Base-by-base conservation (phyloP, 2,797 vertebrate species). In the Oreochromis mossambicus region DNA sequence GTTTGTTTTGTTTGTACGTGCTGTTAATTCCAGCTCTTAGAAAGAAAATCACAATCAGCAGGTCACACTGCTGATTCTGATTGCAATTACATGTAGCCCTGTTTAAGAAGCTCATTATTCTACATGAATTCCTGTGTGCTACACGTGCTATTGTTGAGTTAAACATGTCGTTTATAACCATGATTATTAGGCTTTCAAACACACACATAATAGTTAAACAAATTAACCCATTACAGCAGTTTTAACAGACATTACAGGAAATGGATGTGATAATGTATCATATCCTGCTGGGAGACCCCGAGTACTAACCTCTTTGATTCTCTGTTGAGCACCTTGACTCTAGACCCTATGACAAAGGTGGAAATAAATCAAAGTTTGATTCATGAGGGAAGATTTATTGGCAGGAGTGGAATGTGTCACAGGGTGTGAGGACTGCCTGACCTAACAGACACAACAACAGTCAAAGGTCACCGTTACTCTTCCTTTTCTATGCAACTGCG, bases 341-440 rank as follows among this genome's bases (percentile, higher is more conserved):
- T 46, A 87, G 68, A 92, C 86, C 83, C 78, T 43, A 54, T 79
- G 84, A 94, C 93, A 94, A 94, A 89, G 70, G 83, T 51, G 36
- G 41, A 41, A 88, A 93, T 92, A 94, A 95, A 93, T 94, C 93
- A 90, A 80, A 81, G 86, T 87, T 88, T 92, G 86, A 94, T 88
- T 93, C 70, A 77, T 32, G 75, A 77, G 78, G 79, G 82, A 81
- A 91, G 94, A 94, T 94, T 92, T 91, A 94, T 92, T 24, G 56
- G 41, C 77, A 82, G 79, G 84, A 89, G 80, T 61, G 89, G 91
- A 90, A 92, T 88, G 92, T 89, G 92, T 89, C 90, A 81, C 85
- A 24, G 52, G 29, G 66, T 84, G 51, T 77, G 80, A 86, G 54
- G 86, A 81, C 50, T 19, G 83, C 26, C 80, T 63, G 83, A 88